Percentiles rank a stretch among this genome's conserved stretches.
These are phyloP conservation scores for Rhynchomys soricoides DNA, from an alignment of 2,113 vertebrate genomes.

Conservation along the genomic window DNA sequence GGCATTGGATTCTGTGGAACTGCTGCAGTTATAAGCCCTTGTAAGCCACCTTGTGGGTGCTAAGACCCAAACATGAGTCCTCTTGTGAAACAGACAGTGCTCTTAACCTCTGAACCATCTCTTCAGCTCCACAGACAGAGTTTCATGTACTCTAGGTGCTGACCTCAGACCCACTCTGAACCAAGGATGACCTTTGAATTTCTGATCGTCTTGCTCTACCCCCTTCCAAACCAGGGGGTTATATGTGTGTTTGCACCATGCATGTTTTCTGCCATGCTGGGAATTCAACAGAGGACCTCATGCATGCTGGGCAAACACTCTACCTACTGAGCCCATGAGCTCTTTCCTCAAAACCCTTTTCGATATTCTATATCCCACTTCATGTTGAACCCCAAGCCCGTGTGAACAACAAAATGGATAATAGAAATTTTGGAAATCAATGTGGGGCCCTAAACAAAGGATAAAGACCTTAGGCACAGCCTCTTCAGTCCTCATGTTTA, in stretches of 20 bases:
- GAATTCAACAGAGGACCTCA: neutral
- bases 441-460: neutral
- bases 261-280: neutral
- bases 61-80: neutral
- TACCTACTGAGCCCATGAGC: neutral
- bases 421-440: neutral
- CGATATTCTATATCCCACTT: neutral
- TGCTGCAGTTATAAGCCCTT: neutral
- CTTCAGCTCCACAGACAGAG: neutral
- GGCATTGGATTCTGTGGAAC: neutral
- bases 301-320: neutral
- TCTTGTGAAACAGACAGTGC: neutral
- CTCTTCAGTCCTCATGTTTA: neutral
- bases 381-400: neutral
- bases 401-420: neutral
- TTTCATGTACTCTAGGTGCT: neutral
- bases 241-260: neutral
- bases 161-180: neutral
- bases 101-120: neutral
- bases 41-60: neutral
- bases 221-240: neutral
- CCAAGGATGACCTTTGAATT: neutral
- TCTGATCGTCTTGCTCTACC: neutral
- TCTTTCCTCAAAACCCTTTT: neutral
- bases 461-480: neutral